Base-by-base conservation (phyloP, 2,113 vertebrate genomes). In the Phyllostomus discolor region DNA sequence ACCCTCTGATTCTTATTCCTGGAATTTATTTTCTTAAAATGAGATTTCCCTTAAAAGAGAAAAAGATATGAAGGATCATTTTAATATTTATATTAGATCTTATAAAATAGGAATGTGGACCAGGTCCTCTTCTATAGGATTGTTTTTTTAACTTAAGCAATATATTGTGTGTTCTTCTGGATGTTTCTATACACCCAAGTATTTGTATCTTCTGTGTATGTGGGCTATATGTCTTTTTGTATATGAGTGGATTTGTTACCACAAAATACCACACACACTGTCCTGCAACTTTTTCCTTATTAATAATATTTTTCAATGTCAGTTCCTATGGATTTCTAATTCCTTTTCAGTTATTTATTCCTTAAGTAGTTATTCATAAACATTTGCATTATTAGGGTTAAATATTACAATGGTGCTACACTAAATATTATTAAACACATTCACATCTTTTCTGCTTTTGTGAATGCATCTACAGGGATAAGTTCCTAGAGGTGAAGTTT, bases 31-130 rank as follows among this genome's bases (percentile, higher is more conserved):
- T 72, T 69, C 64, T 88, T 75, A 31, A 73, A 54, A 88, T 95
- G 54, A 87, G 33, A 83, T 72, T 83, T 88, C 20, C 7, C 50
- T 70, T 88, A 91, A 78, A 35, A 76, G 10, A 96, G 28, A 82
- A 76, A 75, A 94, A 33, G 28, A 24, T 76, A 52, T 91, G 14
- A 91, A 72, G 72, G 7, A 70, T 88, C 38, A 70, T 22, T 64
- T 96, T 69, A 9, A 81, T 91, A 38, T 48, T 69, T 94, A 14
- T 93, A 66, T 59, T 62, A 92, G 81, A 91, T 86, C 28, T 92
- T 92, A 66, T 50, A 14, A 86, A 85, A 59, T 57, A 92, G 43
- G 85, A 85, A 85, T 62, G 43, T 70, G 31, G 62, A 59, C 24
- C n/a, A 76, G 19, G 15, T 62, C 72, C 4, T 35, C 31, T 84